Evolutionary conservation across 2,113 vertebrate species (phyloP), one percentile per base, ranked within the genome.

Genomic region (Gobius niger): DNA sequence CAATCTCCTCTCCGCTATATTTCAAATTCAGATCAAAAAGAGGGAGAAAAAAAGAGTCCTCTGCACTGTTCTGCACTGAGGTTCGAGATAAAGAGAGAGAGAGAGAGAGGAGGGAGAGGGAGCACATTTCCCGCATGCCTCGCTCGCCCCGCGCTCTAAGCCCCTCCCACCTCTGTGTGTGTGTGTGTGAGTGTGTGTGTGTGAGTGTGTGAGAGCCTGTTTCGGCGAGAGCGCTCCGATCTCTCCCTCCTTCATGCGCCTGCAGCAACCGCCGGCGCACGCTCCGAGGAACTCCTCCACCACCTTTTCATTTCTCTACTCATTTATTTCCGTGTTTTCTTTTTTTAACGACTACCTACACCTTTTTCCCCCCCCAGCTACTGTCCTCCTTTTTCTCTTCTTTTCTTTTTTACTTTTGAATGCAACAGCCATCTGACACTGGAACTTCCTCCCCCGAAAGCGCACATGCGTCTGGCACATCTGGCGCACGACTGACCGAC

Each of bases 161-260:
- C 57, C 57, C 57, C 57, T 60, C 57, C 57, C 57, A 60, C 57
- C 24, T 15, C 40, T 60, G 40, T n/a, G 57, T 60, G 57, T 41
- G 14, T 42, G 14, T 7, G 57, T 41, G 57, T 34, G 42, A 42
- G 40, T 14, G 13, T 40, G 19, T 60, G 57, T 15, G 57, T 42
- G 40, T 8, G 57, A 40, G 24, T 14, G 12, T 60, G 57, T 41
- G 57, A 42, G 40, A 9, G 57, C 57, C 57, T 60, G 40, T 41
- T 15, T 42, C 40, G 13, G 41, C n/a, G 57, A 40, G 42, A 60
- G 40, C 40, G 13, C 57, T 60, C 40, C 57, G 42, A 14, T 42
- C 52, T 44, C 57, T 16, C 57, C 42, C 57, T 42, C 57, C 34
- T 44, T 42, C 57, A 16, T 10, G 19, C 15, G 15, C 50, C 47